Conservation (phyloP, 2,113 vertebrate genomes). For the Piaya cayana region DNA sequence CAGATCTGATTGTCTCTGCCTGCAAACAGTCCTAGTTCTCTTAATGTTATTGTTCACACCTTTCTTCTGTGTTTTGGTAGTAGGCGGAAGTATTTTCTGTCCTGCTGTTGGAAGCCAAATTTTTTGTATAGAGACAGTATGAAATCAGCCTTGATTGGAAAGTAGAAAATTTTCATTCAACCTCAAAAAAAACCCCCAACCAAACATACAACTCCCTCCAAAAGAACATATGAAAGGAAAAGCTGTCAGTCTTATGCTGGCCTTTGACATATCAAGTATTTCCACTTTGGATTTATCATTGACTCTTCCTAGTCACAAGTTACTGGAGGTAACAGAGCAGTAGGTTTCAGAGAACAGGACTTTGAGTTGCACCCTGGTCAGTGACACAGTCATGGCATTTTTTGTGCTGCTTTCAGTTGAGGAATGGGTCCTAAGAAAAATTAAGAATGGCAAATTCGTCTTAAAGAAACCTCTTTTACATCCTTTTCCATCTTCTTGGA, state of each 20-base stretch:
- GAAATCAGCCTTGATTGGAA: not conserved
- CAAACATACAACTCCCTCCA: not conserved
- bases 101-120: not conserved
- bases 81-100: not conserved
- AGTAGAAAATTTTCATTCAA: not conserved
- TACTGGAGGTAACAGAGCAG: not conserved
- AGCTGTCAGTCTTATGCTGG: not conserved
- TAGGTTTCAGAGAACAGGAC: not conserved
- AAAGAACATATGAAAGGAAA: not conserved
- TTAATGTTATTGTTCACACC: not conserved
- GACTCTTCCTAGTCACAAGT: not conserved
- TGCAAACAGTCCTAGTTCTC: not conserved
- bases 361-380: not conserved
- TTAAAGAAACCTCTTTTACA: not conserved
- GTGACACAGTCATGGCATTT: too few species aligned
- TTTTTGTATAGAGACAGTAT: not conserved
- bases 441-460: not conserved
- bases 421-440: not conserved
- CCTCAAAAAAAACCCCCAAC: not conserved
- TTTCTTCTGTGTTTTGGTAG: not conserved
- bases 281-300: not conserved
- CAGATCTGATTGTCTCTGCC: not conserved
- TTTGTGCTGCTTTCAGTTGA: not conserved
- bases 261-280: not conserved
- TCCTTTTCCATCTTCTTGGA: not conserved